Evolutionary conservation across 2,888 invertebrate genomes (phyloP).

Genomic region (Imbricaverruca yamaguchii): DNA sequence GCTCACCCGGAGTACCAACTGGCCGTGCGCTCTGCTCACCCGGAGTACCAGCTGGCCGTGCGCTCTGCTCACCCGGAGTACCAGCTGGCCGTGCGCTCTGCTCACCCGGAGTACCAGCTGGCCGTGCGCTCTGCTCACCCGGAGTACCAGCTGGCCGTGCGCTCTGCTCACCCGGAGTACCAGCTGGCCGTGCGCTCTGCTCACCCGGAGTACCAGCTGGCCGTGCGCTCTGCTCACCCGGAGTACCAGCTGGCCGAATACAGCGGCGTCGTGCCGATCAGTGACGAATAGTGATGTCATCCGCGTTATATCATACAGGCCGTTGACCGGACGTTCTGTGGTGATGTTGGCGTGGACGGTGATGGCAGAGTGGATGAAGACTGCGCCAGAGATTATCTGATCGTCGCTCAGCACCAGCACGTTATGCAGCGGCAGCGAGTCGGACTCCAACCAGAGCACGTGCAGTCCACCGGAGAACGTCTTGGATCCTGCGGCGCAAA

Average conservation of each 20-base stretch:
- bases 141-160: no score
- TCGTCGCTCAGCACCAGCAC: background rate
- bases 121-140: no score
- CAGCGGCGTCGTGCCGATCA: background rate
- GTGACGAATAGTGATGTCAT: background rate
- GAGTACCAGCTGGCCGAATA: background rate
- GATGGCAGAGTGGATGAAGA: conserved; percentile 13
- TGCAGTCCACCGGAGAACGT: background rate
- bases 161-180: no score
- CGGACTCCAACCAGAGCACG: background rate
- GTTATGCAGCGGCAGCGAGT: background rate
- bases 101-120: no score
- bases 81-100: background rate
- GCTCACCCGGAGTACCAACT: no score
- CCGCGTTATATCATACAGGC: background rate
- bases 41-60: no score
- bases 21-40: no score
- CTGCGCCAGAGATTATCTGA: background rate
- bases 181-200: no score
- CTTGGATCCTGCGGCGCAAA: background rate
- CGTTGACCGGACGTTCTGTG: background rate
- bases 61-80: background rate
- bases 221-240: background rate
- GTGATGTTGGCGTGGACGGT: background rate
- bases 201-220: no score